A percentile compares a stretch with the other conserved stretches of the same genome.
Evolutionary conservation across 2,888 invertebrate species (phyloP).

Genomic region (Oeneis ivallda): DNA sequence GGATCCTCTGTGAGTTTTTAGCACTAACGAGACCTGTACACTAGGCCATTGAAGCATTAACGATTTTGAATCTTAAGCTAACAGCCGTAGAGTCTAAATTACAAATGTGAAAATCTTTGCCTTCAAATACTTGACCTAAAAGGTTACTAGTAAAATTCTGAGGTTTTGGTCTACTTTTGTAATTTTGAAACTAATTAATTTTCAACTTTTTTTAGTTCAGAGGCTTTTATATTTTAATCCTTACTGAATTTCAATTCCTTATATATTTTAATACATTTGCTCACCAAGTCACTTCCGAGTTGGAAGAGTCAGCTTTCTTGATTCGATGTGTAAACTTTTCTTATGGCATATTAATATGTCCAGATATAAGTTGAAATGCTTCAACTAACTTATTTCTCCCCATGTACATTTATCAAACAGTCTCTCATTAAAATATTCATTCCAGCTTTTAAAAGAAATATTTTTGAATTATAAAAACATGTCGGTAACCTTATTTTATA

Average conservation of each 20-base stretch:
- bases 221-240: neutral
- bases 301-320: no score
- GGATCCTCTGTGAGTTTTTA: constrained; percentile 39
- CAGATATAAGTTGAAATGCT: no score
- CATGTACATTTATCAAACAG: no score
- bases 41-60: constrained; percentile 17
- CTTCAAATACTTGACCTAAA: constrained; percentile 39
- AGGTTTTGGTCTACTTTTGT: constrained; percentile 35
- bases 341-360: no score
- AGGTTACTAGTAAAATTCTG: constrained; percentile 35
- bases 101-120: constrained; percentile 3
- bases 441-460: no score
- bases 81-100: constrained; percentile 19
- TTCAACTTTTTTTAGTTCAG: constrained; percentile 1
- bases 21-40: constrained; percentile 38
- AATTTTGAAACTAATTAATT: constrained; percentile 31
- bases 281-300: no score
- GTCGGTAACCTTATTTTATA: no score
- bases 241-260: neutral
- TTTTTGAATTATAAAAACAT: no score
- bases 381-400: no score
- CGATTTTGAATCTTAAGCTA: constrained; percentile 24
- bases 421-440: no score
- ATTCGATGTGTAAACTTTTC: no score
- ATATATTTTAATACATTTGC: no score